Evolutionary conservation across 2,113 vertebrate genomes (phyloP), one percentile per base, ranked within the genome.

Genomic region (Opisthocomus hoazin): DNA sequence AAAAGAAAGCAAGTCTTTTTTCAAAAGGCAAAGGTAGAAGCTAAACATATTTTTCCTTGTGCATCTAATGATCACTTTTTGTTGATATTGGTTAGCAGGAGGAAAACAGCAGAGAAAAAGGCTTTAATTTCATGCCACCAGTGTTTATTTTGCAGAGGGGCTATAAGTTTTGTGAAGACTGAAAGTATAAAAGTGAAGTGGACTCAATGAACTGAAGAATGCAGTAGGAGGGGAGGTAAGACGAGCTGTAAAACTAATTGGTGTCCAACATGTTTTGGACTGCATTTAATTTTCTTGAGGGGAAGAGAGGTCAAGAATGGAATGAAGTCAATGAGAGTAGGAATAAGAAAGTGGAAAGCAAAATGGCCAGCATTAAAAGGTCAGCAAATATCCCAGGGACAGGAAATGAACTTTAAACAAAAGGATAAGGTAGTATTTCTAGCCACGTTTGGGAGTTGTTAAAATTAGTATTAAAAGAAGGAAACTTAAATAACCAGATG

Each of bases 391-490:
- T 98, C 97, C 97, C 91, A 98, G 96, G 98, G 97, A 98, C 97
- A 97, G 98, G 97, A 98, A 98, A 98, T 98, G 97, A 98, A 98
- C 97, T 97, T 98, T 96, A 97, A 98, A 97, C 95, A 97, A 97
- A 97, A 97, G 95, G 96, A 96, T 96, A 98, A 97, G 93, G 95
- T 97, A 96, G 85, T 96, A 97, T 96, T 97, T 98, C 96, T 95
- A 97, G 91, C 93, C 93, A 66, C 97, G 94, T 96, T 97, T 96
- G 97, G 97, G 94, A 96, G 94, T 89, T 98, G 97, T 97, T 98
- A 97, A 97, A 97, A 97, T 96, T 96, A 89, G 93, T 97, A 91
- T 97, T 97, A 91, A 94, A 94, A 96, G 91, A 89, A 96, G 89
- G 93, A 68, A 93, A 94, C 87, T 97, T 94, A 95, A 97, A 97